phyloP scores from a whole-genome alignment of 2,113 vertebrate species.

The Phylloscopus trochilus region DNA sequence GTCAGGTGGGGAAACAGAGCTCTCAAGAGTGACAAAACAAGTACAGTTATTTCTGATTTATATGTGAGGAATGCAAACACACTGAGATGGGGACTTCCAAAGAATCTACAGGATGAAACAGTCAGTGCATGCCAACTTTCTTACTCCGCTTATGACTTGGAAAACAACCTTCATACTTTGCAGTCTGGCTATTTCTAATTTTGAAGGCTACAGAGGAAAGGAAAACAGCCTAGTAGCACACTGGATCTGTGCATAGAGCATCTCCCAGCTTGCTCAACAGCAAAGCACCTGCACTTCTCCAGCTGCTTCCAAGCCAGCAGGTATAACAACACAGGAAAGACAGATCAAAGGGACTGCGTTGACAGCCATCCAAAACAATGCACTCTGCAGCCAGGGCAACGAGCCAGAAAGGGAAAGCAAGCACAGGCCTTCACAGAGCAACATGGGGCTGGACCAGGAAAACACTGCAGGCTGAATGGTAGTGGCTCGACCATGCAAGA shows the following conservation, averaged over 20 bases:
- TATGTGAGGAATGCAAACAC: background rate
- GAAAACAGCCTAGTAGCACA: background rate
- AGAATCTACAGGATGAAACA: background rate
- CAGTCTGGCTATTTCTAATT: background rate
- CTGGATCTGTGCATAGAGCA: background rate
- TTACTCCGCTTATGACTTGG: background rate
- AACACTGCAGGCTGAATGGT: background rate
- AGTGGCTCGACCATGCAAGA: background rate
- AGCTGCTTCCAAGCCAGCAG: conserved; percentile 9
- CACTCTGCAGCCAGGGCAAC: background rate
- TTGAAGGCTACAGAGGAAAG: background rate
- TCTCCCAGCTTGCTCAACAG: background rate
- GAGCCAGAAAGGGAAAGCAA: conserved; percentile 34
- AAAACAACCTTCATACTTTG: background rate
- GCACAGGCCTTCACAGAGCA: conserved; percentile 8
- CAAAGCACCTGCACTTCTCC: conserved; percentile 1
- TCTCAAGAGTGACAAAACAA: background rate
- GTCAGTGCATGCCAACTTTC: background rate
- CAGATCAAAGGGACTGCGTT: conserved; percentile 23
- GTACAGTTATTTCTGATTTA: background rate
- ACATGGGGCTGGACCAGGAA: background rate
- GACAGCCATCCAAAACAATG: conserved; percentile 30
- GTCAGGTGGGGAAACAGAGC: background rate
- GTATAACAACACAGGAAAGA: conserved; percentile 3
- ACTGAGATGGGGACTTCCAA: background rate